Conservation (phyloP, 2,113 vertebrate genomes). For the Gopherus flavomarginatus region DNA sequence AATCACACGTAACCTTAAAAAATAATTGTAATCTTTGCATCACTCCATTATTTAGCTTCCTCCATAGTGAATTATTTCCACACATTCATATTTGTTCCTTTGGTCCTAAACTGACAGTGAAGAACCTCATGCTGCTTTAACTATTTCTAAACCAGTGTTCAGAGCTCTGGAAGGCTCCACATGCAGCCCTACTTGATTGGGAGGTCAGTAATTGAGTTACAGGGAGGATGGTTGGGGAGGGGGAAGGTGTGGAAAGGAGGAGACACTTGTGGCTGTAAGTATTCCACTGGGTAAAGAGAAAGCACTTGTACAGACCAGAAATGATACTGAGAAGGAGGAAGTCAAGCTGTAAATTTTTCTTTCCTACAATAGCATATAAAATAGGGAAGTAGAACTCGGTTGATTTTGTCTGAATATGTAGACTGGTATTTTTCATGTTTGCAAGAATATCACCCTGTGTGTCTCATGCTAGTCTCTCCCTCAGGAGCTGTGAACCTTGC, state of each 20-base stretch:
- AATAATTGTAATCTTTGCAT: neutral
- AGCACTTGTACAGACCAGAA: neutral
- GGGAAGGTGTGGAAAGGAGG: neutral
- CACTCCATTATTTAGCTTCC: neutral
- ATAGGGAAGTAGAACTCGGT: neutral
- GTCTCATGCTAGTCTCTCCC: constrained; percentile 55
- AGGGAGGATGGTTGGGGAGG: too few species aligned
- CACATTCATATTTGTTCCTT: neutral
- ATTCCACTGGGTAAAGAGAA: neutral
- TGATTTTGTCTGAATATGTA: constrained; percentile 32
- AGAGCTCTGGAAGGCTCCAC: neutral
- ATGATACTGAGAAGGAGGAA: neutral
- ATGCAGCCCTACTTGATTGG: neutral
- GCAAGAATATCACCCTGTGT: constrained; percentile 47
- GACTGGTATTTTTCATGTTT: constrained; percentile 44
- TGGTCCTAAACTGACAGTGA: neutral
- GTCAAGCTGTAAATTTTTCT: neutral
- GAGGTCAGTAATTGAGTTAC: neutral
- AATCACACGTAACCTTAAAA: neutral
- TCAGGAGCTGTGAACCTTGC: constrained; percentile 70
- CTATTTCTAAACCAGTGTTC: neutral
- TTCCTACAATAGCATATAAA: constrained; percentile 8
- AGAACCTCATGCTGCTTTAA: neutral
- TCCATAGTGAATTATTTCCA: neutral
- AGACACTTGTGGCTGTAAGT: neutral